Conservation (phyloP, 2,888 invertebrate genomes). For the Steinernema hermaphroditum region DNA sequence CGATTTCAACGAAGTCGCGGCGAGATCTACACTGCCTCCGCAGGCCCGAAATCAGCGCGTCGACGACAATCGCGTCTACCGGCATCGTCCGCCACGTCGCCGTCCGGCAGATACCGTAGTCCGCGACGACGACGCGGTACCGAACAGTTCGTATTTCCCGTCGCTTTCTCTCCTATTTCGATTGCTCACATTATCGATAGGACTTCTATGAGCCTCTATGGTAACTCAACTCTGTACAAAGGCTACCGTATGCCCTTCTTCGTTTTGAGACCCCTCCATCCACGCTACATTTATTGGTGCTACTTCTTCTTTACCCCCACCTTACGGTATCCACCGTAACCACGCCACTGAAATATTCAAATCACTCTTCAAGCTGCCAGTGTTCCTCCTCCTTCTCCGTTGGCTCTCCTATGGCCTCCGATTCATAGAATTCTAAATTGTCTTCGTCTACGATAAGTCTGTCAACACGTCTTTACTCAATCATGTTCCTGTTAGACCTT, state of each 20-base stretch:
- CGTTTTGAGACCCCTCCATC: too few relatives aligned
- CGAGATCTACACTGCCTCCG: not conserved
- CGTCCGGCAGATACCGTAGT: not conserved
- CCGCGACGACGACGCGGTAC: not conserved
- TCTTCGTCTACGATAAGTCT: not conserved
- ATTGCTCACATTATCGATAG: conserved; percentile 18
- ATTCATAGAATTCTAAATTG: conserved; percentile 1
- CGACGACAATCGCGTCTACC: conserved; percentile 15
- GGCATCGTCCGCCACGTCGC: conserved; percentile 6
- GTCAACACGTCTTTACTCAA: not conserved
- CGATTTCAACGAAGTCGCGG: not conserved
- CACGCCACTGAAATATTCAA: too few relatives aligned
- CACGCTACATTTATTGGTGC: too few relatives aligned
- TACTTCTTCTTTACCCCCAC: too few relatives aligned
- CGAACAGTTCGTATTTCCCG: not conserved
- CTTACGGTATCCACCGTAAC: too few relatives aligned
- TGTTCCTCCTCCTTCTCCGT: conserved; percentile 2
- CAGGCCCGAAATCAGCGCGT: conserved; percentile 9
- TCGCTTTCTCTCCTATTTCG: conserved; percentile 23
- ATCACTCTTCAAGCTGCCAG: conserved; percentile 26
- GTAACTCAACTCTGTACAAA: not conserved
- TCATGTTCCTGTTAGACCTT: not conserved
- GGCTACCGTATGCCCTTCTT: too few relatives aligned
- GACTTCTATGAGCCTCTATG: not conserved
- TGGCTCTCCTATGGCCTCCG: not conserved